Evolutionary conservation across 2,888 invertebrate species (phyloP).

Genomic region (Biston stratarius): DNA sequence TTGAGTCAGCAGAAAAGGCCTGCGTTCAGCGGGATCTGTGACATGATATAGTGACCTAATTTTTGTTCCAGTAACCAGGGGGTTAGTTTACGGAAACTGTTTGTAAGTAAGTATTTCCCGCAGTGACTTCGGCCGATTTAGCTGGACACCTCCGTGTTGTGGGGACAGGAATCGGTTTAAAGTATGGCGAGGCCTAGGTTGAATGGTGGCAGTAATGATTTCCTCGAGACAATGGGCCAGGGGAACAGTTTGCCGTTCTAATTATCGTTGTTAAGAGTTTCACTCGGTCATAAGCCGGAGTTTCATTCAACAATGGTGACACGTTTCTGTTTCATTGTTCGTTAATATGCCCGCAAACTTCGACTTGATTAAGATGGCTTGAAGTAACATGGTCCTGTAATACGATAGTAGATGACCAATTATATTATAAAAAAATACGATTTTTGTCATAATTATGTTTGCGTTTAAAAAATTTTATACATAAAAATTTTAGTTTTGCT

Average conservation of each 20-base stretch:
- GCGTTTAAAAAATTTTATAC: no score
- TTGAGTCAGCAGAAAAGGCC: slow-evolving; percentile 23
- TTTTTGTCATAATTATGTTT: neutral
- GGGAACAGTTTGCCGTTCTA: slow-evolving; percentile 59
- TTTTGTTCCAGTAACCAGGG: slow-evolving; percentile 28
- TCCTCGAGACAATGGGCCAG: slow-evolving; percentile 53
- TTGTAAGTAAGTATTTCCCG: slow-evolving; percentile 17
- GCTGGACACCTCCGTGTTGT: slow-evolving; percentile 18
- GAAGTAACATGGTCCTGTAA: slow-evolving; percentile 47
- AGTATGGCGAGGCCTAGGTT: slow-evolving; percentile 18
- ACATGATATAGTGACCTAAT: slow-evolving; percentile 33
- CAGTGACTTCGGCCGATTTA: slow-evolving; percentile 19
- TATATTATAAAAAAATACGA: neutral
- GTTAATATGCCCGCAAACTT: slow-evolving; percentile 64
- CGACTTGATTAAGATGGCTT: slow-evolving; percentile 62
- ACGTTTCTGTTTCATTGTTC: slow-evolving; percentile 70
- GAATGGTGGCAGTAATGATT: slow-evolving; percentile 51
- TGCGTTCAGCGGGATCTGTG: slow-evolving; percentile 20
- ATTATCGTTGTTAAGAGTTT: slow-evolving; percentile 64
- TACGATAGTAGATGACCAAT: neutral
- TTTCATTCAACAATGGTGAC: slow-evolving; percentile 64
- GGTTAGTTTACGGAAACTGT: slow-evolving; percentile 26
- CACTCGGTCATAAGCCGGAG: slow-evolving; percentile 60
- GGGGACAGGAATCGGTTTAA: slow-evolving; percentile 21
- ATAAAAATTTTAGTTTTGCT: no score